Base-by-base conservation (phyloP, 2,797 vertebrate genomes). In the Lepilemur ruficaudatus region DNA sequence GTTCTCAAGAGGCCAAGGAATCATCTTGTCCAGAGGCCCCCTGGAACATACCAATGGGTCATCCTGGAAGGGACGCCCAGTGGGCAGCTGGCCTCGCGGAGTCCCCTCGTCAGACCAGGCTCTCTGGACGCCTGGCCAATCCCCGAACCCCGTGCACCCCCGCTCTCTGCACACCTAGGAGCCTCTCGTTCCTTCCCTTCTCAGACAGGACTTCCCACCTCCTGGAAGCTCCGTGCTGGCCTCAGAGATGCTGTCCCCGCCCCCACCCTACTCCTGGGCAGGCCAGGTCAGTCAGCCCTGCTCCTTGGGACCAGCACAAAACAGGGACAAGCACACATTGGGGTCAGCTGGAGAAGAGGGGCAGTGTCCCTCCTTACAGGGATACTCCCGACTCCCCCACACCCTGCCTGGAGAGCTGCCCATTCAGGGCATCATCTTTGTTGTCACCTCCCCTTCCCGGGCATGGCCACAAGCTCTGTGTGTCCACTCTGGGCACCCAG, bases 291-390 rank as follows among this genome's bases (percentile, higher is more conserved):
- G 55, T 32, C n/a, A 82, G 67, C 48, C 63, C 63, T 59, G 82
- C n/a, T 65, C 43, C 76, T 20, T 13, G 57, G 67, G 43, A n/a
- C 38, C n/a, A 67, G 32, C 55, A 41, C 22, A 38, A 9, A 50
- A 72, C 41, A 72, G 28, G 7, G 35, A 28, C 25, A 10, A 23
- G 15, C 25, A 17, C 55, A 78, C 25, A 28, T 4, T 0, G 1
- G 22, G 1, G 72, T 30, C 35, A 18, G 81, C 48, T 61, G 7
- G 23, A 55, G 69, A 69, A 22, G 15, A 65, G 70, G 63, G 15
- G 5, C 5, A 8, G 52, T 2, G 17, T 35, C 38, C 41, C 35
- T n/a, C 20, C 1, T 25, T 4, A 57, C 0, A 0, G 17, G 25
- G 7, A 46, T 1, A 4, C 52, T 25, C 6, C 28, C 7, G 7